phyloP scores from a whole-genome alignment of 2,888 invertebrate genomes.

The Lepidocyrtinus sp. region DNA sequence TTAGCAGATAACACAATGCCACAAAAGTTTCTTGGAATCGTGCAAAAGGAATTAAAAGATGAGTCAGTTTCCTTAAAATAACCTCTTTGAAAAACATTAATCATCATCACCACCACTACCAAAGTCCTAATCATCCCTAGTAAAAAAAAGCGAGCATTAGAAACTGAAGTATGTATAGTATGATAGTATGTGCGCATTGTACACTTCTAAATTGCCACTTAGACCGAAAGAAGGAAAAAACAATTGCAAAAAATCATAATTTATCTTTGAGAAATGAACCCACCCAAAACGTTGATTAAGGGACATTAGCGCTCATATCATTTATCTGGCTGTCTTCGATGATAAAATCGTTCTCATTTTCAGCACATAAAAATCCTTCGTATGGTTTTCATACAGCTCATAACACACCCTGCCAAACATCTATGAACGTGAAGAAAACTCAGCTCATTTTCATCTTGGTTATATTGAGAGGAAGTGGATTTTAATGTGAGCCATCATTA shows the following conservation, averaged over 20 bases:
- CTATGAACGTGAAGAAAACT: slow-evolving; percentile 47
- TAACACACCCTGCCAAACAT: too few species aligned
- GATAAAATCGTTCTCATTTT: slow-evolving; percentile 1
- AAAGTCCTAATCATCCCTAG: too few species aligned
- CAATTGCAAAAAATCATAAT: slow-evolving; percentile 19
- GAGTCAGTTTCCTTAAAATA: slow-evolving; percentile 13
- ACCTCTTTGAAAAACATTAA: too few species aligned
- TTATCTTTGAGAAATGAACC: slow-evolving; percentile 33
- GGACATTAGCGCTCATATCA: background rate
- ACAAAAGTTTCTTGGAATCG: too few species aligned
- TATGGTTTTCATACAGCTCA: too few species aligned
- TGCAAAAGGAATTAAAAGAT: background rate
- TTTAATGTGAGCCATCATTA: slow-evolving; percentile 55
- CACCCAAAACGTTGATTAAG: slow-evolving; percentile 21
- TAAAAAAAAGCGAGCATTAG: too few species aligned
- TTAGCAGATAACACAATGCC: too few species aligned
- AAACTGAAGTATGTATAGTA: too few species aligned
- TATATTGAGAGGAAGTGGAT: slow-evolving; percentile 35
- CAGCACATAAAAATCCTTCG: background rate
- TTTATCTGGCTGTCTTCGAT: slow-evolving; percentile 7
- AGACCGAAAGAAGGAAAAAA: slow-evolving; percentile 7
- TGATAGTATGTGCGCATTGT: too few species aligned
- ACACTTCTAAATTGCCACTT: slow-evolving; percentile 15
- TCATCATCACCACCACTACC: slow-evolving; percentile 21
- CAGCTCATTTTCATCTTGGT: slow-evolving; percentile 41